phyloP scores from a whole-genome alignment of 1,140 invertebrate genomes.

The Drosophila athabasca region DNA sequence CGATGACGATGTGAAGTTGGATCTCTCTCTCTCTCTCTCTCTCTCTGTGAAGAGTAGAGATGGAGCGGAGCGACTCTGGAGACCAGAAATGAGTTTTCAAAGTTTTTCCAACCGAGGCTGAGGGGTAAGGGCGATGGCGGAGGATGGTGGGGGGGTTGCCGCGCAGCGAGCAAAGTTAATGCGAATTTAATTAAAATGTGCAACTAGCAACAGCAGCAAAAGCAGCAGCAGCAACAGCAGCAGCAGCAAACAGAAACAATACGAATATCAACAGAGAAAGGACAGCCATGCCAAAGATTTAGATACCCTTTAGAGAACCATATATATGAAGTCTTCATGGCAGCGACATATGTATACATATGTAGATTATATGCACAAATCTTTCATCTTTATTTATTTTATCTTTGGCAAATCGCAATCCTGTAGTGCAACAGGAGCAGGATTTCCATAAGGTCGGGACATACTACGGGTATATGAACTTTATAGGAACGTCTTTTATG shows the following conservation, averaged over 20 bases:
- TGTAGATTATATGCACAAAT: too few relatives aligned
- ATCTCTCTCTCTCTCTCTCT: background rate
- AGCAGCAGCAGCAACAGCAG: slow-evolving; percentile 51
- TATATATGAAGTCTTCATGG: too few relatives aligned
- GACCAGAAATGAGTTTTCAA: slow-evolving; percentile 77
- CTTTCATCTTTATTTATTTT: too few relatives aligned
- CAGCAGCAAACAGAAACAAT: slow-evolving; percentile 20
- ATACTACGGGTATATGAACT: too few relatives aligned
- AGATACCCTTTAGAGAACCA: too few relatives aligned
- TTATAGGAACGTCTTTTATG: too few relatives aligned
- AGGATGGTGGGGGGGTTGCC: background rate
- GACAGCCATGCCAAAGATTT: too few relatives aligned
- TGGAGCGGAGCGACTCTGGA: too few relatives aligned
- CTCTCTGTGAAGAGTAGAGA: background rate
- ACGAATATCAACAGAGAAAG: background rate
- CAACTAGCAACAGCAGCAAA: slow-evolving; percentile 68
- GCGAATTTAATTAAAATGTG: slow-evolving; percentile 83
- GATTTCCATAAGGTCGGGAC: too few relatives aligned
- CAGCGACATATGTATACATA: too few relatives aligned
- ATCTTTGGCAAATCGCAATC: too few relatives aligned
- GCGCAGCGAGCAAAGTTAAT: slow-evolving; percentile 62
- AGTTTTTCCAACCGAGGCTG: slow-evolving; percentile 69
- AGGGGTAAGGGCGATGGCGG: slow-evolving; percentile 36
- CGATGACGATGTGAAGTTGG: slow-evolving; percentile 47
- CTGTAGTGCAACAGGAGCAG: too few relatives aligned